phyloP scores from a whole-genome alignment of 2,797 vertebrate species.

The Aeoliscus strigatus region DNA sequence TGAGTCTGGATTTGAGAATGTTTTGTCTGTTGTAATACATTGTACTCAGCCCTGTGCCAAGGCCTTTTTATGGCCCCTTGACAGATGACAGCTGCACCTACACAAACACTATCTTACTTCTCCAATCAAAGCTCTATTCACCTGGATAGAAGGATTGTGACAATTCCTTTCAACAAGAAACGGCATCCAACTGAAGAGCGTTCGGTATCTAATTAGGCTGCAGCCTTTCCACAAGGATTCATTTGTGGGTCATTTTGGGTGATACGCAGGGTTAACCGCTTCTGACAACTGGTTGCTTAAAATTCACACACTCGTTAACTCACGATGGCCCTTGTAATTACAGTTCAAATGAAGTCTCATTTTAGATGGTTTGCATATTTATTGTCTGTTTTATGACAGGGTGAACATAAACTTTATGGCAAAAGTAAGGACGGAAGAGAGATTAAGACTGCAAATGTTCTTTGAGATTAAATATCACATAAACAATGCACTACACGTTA shows the following conservation, averaged over 20 bases:
- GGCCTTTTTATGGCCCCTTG: no score
- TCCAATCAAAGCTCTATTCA: no score
- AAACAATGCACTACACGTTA: no score
- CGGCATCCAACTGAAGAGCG: no score
- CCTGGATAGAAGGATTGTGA: no score
- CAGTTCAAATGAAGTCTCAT: background rate
- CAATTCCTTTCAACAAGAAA: no score
- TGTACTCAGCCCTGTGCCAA: no score
- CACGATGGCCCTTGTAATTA: constrained; percentile 7
- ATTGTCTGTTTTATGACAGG: background rate
- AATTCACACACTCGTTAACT: constrained; percentile 15
- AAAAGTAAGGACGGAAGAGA: background rate
- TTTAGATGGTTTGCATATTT: background rate
- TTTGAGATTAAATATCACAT: background rate
- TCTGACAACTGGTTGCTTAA: constrained; percentile 16
- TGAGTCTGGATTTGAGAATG: no score
- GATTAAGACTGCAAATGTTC: background rate
- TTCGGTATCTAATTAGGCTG: no score
- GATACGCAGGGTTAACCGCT: constrained; percentile 18
- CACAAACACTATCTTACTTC: no score
- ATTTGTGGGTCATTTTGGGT: constrained; percentile 25
- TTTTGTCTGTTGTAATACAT: no score
- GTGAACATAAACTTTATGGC: background rate
- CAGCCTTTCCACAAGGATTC: constrained; percentile 18
- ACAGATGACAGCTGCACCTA: no score